Evolutionary conservation across 1,140 invertebrate species (phyloP).

Genomic region (Papilio dardanus): DNA sequence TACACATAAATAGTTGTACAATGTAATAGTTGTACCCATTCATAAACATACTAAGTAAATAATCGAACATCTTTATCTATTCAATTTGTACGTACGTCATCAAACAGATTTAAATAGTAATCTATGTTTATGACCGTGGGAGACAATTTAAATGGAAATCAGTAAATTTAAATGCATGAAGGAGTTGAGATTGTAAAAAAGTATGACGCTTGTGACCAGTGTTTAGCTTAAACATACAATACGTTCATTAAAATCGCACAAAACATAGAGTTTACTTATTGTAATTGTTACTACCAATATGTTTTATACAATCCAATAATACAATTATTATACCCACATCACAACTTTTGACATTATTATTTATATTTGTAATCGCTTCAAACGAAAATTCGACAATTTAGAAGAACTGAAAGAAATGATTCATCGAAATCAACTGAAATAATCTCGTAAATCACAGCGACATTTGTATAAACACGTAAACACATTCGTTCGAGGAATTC

Average conservation of each 20-base stretch:
- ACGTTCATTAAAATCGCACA: not conserved
- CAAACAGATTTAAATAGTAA: not conserved
- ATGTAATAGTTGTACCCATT: too few species aligned
- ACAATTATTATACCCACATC: not conserved
- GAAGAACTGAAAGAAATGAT: slow-evolving; percentile 20
- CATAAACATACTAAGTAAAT: not conserved
- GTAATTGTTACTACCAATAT: not conserved
- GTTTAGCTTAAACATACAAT: not conserved
- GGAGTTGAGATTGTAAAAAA: slow-evolving; percentile 14
- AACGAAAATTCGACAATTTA: slow-evolving; percentile 11
- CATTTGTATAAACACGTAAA: slow-evolving; percentile 36
- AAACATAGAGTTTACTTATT: not conserved
- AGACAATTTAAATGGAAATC: slow-evolving; percentile 29
- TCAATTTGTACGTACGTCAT: slow-evolving; percentile 9
- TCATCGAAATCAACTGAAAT: slow-evolving; percentile 28
- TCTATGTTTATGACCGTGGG: slow-evolving; percentile 27
- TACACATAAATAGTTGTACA: not conserved
- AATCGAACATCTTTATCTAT: not conserved
- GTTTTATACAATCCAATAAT: not conserved
- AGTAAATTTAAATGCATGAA: slow-evolving; percentile 31
- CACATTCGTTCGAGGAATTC: slow-evolving; percentile 41
- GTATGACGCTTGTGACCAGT: not conserved
- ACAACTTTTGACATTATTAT: not conserved
- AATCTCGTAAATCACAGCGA: slow-evolving; percentile 31
- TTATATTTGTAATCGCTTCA: not conserved